These are phyloP conservation scores for Furcifer pardalis DNA, from an alignment of 2,797 vertebrate species.

Conservation along the genomic window DNA sequence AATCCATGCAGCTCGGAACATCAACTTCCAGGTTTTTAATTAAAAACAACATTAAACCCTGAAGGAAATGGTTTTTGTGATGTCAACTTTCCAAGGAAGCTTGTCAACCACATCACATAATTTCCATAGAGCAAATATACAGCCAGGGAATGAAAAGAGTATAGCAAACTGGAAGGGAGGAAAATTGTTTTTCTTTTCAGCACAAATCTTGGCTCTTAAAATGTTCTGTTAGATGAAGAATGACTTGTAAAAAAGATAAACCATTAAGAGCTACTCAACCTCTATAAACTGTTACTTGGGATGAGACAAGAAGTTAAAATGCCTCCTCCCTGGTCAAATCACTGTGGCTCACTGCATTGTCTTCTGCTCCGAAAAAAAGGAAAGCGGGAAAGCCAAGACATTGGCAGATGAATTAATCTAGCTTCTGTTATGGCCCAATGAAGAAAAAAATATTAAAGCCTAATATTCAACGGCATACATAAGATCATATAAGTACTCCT, in stretches of 20 bases:
- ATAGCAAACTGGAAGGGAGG: slow-evolving; percentile 39
- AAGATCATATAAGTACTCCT: too few species aligned
- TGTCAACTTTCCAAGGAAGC: slow-evolving; percentile 67
- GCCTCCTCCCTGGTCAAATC: background rate
- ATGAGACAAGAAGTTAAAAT: background rate
- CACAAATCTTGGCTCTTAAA: slow-evolving; percentile 40
- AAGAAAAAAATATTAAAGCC: background rate
- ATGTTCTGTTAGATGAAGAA: slow-evolving; percentile 7
- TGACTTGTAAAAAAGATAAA: background rate
- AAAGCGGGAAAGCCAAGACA: background rate
- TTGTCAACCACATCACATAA: slow-evolving; percentile 72
- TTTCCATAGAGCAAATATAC: slow-evolving; percentile 50
- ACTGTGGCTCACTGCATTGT: background rate
- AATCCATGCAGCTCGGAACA: slow-evolving; percentile 38
- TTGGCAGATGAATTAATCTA: background rate
- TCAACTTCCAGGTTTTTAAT: slow-evolving; percentile 55
- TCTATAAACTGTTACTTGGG: background rate
- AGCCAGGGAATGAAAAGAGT: slow-evolving; percentile 60
- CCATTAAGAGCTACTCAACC: slow-evolving; percentile 20
- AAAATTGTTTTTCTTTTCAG: slow-evolving; percentile 58
- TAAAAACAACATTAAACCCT: slow-evolving; percentile 53
- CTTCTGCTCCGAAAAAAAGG: background rate
- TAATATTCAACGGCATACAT: too few species aligned
- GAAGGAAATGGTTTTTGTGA: slow-evolving; percentile 72
- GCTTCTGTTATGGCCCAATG: background rate